Conservation (phyloP, 2,797 vertebrate species). For the Neostethus bicornis region DNA sequence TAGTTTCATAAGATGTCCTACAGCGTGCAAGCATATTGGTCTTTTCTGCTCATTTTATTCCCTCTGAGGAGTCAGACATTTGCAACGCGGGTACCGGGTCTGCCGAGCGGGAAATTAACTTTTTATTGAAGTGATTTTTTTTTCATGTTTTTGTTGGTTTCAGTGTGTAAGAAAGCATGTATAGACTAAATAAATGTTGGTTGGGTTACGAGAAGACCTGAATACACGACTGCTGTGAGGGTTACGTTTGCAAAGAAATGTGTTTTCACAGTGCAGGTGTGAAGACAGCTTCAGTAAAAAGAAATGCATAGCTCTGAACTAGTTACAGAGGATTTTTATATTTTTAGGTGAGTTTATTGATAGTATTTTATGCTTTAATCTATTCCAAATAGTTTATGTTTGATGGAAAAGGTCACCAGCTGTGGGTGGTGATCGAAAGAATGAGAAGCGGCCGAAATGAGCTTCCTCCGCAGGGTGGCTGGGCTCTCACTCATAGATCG, state of each 20-base stretch:
- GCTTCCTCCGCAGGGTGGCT: too few species aligned
- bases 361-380: too few species aligned
- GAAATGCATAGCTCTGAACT: too few species aligned
- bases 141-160: constrained; percentile 7
- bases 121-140: constrained; percentile 33
- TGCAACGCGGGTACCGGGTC: constrained; percentile 12
- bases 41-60: constrained; percentile 17
- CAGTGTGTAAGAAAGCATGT: not conserved
- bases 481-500: too few species aligned
- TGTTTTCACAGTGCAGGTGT: not conserved
- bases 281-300: not conserved
- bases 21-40: constrained; percentile 17
- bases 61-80: constrained; percentile 37
- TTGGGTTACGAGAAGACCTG: not conserved
- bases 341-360: not conserved
- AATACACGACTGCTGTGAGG: not conserved
- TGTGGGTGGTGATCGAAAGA: too few species aligned
- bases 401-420: too few species aligned
- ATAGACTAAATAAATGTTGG: not conserved
- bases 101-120: constrained; percentile 42
- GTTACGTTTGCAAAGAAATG: too few species aligned
- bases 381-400: too few species aligned
- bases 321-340: not conserved
- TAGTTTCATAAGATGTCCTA: constrained; percentile 5
- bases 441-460: too few species aligned